Base-by-base conservation (phyloP, 1,140 invertebrate genomes). In the Sycophila sp. region DNA sequence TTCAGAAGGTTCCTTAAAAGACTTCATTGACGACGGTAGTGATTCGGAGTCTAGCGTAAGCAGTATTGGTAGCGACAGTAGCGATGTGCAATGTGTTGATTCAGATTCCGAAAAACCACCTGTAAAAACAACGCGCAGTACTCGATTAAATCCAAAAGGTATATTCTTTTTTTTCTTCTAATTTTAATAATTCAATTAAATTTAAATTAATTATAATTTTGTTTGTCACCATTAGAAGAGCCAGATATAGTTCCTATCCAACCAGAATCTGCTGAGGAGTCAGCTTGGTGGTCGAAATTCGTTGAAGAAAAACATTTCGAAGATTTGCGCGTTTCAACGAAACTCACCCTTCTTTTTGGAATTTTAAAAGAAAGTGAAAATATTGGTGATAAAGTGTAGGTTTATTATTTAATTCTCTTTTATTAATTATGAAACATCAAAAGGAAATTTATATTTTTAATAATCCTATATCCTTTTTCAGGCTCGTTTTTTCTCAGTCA, bases 11-110 rank as follows among this genome's bases (percentile, higher is more conserved):
- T 94, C 92, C 2, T 80, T 95, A 24, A 91, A 88, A 64, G 92
- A 94, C 79, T 96, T 95, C 69, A 93, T 95, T 56, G 91, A 92
- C 81, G 92, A 94, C 77, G 90, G 86, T 67, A 77, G 73, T 62
- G 77, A 77, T 1, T 51, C 45, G 8, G 73, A 86, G 26, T 55
- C 4, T 26, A 58, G 40, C 15, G 32, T 0, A 15, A 68, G 17
- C 2, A 72, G 28, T 19, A 62, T 58, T 7, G 72, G 11, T 0
- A 70, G 24, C 17, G 70, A 75, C 6, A 79, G 75, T 40, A n/a
- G n/a, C n/a, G 81, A 81, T 49, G 66, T 79, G 26, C 55, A 77
- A 30, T 73, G 72, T 19, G 28, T 77, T 19, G 67, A 70, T 34
- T 74, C 71, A 34, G 75, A 77, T 32, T 65, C 47, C 0, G 71